phyloP scores from a whole-genome alignment of 2,113 vertebrate species.

The Shinisaurus crocodilurus region DNA sequence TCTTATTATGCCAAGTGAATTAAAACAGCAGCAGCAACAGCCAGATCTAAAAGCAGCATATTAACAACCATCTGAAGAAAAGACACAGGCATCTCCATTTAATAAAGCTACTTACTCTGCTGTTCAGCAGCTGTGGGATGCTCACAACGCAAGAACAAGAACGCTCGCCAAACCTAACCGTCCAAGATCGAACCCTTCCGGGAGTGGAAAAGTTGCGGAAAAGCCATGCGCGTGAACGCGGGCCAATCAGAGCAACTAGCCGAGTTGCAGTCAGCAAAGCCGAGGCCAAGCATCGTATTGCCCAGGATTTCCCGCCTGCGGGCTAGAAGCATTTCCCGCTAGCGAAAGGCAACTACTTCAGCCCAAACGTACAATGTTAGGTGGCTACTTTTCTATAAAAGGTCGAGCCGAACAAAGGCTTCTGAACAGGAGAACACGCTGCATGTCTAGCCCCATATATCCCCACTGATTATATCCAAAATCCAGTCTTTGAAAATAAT shows the following conservation, averaged over 20 bases:
- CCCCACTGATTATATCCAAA: too few relatives aligned
- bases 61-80: neutral
- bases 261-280: neutral
- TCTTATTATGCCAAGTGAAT: neutral
- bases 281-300: neutral
- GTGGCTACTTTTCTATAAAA: neutral
- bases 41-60: neutral
- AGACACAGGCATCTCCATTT: neutral
- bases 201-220: neutral
- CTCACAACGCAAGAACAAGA: neutral
- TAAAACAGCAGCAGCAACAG: neutral
- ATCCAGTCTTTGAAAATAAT: neutral
- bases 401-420: neutral
- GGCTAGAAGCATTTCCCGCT: too few relatives aligned
- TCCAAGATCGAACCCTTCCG: fast-evolving
- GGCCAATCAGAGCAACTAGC: neutral
- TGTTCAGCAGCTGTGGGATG: neutral
- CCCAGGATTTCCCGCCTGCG: neutral
- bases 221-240: constrained; percentile 47
- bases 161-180: neutral
- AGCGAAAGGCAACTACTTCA: neutral
- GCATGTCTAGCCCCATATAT: neutral
- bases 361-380: neutral
- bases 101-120: neutral
- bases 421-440: neutral